Conservation (phyloP, 2,888 invertebrate species). For the Cephonodes hylas region DNA sequence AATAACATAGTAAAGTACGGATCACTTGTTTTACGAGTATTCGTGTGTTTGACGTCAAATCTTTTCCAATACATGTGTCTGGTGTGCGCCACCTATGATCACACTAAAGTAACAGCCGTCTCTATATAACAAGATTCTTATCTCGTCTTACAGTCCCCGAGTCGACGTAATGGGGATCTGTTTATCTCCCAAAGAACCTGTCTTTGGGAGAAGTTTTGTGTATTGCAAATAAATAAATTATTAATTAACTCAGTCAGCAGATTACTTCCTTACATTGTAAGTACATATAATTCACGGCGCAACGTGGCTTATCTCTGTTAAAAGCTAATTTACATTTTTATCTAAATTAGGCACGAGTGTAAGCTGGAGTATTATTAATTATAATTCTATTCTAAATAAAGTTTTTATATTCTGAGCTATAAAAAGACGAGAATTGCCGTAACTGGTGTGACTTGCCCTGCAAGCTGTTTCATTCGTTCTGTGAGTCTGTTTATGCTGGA, state of each 20-base stretch:
- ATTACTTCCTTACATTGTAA: not conserved
- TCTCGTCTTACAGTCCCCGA: too few species aligned
- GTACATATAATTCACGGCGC: not conserved
- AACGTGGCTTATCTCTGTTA: slow-evolving; percentile 1
- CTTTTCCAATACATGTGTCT: not conserved
- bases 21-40: not conserved
- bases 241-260: not conserved
- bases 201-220: not conserved
- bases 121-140: too few species aligned
- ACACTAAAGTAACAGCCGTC: too few species aligned
- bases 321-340: not conserved
- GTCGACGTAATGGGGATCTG: too few species aligned
- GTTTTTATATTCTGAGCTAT: too few species aligned
- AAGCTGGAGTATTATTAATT: not conserved
- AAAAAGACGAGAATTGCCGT: too few species aligned
- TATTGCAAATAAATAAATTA: not conserved
- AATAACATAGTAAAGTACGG: not conserved
- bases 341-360: slow-evolving; percentile 3
- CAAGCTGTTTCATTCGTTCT: too few species aligned
- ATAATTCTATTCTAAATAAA: too few species aligned
- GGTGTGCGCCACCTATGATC: not conserved
- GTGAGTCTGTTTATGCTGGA: too few species aligned
- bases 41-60: not conserved
- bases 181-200: too few species aligned
- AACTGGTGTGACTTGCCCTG: too few species aligned